Conservation (phyloP, 2,113 vertebrate species). For the Sylvilagus bachmani region DNA sequence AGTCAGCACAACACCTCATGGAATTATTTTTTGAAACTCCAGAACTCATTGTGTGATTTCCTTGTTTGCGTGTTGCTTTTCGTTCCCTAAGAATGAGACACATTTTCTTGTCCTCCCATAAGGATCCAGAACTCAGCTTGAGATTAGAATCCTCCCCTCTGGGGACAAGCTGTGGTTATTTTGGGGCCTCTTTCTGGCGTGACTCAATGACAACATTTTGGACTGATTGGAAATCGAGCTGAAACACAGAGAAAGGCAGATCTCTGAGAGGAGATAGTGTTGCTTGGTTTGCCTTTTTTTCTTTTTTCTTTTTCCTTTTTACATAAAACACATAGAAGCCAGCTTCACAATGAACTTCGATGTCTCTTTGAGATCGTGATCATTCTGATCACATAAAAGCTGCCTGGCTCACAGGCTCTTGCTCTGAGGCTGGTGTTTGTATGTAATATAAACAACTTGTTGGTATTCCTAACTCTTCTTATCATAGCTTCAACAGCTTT, state of each 20-base stretch:
- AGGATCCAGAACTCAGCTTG: neutral
- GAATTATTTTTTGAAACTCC: neutral
- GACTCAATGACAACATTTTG: neutral
- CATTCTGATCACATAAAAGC: neutral
- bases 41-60: neutral
- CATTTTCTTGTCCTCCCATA: neutral
- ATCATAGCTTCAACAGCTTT: neutral
- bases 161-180: neutral
- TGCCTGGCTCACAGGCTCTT: accelerated
- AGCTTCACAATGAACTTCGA: neutral
- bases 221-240: neutral
- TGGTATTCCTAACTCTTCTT: neutral
- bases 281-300: neutral
- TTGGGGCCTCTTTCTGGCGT: neutral
- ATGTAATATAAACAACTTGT: too few species aligned
- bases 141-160: neutral
- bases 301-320: neutral
- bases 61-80: neutral
- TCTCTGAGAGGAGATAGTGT: neutral
- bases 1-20: neutral
- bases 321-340: neutral
- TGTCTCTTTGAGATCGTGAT: neutral
- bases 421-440: neutral
- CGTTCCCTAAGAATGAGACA: neutral
- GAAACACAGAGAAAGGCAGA: neutral